Percentiles rank a stretch among this genome's conserved stretches.
phyloP scores from a whole-genome alignment of 1,140 invertebrate genomes.

The Ips nitidus region DNA sequence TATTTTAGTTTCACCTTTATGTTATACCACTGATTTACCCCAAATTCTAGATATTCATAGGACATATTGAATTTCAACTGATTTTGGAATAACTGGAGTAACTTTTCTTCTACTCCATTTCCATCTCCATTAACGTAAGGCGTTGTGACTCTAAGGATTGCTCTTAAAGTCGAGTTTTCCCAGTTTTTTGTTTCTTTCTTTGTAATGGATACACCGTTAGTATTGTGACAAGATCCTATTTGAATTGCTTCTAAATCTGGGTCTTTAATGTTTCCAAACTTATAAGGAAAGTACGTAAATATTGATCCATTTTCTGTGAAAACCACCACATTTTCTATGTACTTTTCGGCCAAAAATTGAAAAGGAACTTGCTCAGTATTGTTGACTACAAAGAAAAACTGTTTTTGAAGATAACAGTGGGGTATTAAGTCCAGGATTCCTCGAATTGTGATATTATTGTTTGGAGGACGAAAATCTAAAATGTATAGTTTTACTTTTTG shows the following conservation, averaged over 20 bases:
- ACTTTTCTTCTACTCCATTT: constrained; percentile 8
- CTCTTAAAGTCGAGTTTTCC: constrained; percentile 15
- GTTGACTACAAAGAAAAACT: no score
- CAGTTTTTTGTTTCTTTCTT: not conserved
- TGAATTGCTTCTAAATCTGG: not conserved
- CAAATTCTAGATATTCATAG: not conserved
- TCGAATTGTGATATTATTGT: no score
- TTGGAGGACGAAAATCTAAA: no score
- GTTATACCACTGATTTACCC: not conserved
- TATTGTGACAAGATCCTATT: constrained; percentile 6
- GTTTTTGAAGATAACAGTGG: no score
- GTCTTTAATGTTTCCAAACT: constrained; percentile 9
- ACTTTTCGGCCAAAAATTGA: not conserved
- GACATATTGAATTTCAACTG: not conserved
- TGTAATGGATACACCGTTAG: not conserved
- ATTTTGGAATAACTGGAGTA: constrained; percentile 1
- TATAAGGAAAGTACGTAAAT: constrained; percentile 11
- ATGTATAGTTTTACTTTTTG: no score
- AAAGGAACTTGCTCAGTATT: no score
- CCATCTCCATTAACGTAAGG: constrained; percentile 12
- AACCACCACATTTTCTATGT: constrained; percentile 1
- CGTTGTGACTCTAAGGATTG: not conserved
- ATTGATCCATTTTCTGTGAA: not conserved
- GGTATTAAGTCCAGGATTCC: no score
- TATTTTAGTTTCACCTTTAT: not conserved